Percentiles rank a stretch among this genome's conserved stretches.
phyloP scores from a whole-genome alignment of 2,888 invertebrate genomes.

The Platycheirus albimanus region DNA sequence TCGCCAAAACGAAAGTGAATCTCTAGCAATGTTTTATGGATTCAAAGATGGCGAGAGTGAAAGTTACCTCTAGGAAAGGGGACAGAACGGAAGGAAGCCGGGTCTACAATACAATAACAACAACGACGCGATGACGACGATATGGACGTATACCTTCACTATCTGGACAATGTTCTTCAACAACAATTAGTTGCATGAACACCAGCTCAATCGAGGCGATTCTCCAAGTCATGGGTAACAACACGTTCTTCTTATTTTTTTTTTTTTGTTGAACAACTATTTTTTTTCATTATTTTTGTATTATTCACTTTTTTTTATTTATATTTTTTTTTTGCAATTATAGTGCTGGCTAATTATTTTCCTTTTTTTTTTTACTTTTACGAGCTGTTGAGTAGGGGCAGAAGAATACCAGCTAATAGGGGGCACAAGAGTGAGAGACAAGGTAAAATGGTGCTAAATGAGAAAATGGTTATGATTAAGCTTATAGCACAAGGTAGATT shows the following conservation, averaged over 20 bases:
- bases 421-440: not conserved
- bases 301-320: not conserved
- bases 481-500: conserved; percentile 47
- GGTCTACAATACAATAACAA: too few relatives aligned
- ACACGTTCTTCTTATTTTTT: conserved; percentile 12
- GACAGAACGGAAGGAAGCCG: conserved; percentile 7
- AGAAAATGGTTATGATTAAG: conserved; percentile 53
- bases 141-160: conserved; percentile 5
- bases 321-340: conserved; percentile 20
- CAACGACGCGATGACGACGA: not conserved
- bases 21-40: conserved; percentile 22
- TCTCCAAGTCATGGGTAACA: conserved; percentile 24
- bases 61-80: conserved; percentile 21
- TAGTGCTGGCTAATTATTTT: conserved; percentile 53
- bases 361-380: conserved; percentile 25
- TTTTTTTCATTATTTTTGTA: conserved; percentile 5
- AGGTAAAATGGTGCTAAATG: conserved; percentile 51
- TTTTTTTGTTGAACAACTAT: conserved; percentile 19
- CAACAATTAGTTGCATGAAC: conserved; percentile 47
- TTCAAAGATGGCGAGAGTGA: conserved; percentile 33
- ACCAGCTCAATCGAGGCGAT: conserved; percentile 21
- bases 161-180: conserved; percentile 26
- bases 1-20: conserved; percentile 67
- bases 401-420: conserved; percentile 7
- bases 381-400: conserved; percentile 21